Evolutionary conservation across 1,140 invertebrate genomes (phyloP).

Genomic region (Pectinophora gossypiella): DNA sequence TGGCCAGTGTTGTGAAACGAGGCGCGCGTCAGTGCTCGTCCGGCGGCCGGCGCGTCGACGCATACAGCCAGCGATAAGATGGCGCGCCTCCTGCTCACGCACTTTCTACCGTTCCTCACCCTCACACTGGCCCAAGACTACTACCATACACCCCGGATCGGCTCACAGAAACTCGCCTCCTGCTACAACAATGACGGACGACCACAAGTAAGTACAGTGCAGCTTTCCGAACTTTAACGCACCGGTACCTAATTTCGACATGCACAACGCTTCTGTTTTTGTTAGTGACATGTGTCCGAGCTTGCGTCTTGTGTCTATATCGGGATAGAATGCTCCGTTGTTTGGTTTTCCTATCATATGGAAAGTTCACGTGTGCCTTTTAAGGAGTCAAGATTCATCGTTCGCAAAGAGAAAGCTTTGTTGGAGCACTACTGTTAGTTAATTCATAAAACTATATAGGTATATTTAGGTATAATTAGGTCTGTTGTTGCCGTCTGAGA

Average conservation of each 20-base stretch:
- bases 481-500: too few species aligned
- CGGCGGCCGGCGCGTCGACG: conserved; percentile 51
- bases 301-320: conserved; percentile 1
- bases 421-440: too few species aligned
- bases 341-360: neutral
- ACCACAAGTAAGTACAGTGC: conserved; percentile 64
- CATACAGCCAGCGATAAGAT: conserved; percentile 47
- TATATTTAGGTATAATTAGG: too few species aligned
- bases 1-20: conserved; percentile 57
- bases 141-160: conserved; percentile 49
- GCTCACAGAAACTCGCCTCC: conserved; percentile 53
- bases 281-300: conserved; percentile 5
- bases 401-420: too few species aligned
- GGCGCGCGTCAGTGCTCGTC: conserved; percentile 52
- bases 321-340: neutral
- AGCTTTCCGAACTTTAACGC: conserved; percentile 3
- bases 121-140: conserved; percentile 46
- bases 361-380: neutral
- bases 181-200: conserved; percentile 57
- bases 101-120: conserved; percentile 41
- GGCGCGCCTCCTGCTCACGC: conserved; percentile 40
- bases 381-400: too few species aligned
- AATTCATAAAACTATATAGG: too few species aligned
- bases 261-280: conserved; percentile 15
- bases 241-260: conserved; percentile 1